These are phyloP conservation scores for Agapostemon virescens DNA, from an alignment of 2,888 invertebrate genomes.

Conservation along the genomic window DNA sequence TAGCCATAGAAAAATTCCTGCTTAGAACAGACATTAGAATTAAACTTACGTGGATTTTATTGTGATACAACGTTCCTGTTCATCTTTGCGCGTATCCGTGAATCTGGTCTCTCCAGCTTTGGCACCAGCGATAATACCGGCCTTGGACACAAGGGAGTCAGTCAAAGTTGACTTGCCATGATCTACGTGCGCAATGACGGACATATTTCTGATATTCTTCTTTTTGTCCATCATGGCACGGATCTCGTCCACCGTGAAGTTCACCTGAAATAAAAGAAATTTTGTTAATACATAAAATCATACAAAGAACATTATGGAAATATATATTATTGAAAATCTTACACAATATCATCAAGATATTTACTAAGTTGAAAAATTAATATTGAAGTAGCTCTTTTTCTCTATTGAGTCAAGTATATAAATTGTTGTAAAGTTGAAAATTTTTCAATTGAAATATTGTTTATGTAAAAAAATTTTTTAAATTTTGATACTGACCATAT, in stretches of 20 bases:
- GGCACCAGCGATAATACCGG: conserved; percentile 99
- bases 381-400: no score
- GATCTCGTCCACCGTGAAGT: conserved; percentile 99
- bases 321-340: not conserved
- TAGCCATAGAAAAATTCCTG: not conserved
- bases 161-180: conserved; percentile 99
- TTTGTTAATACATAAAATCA: not conserved
- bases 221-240: conserved; percentile 99
- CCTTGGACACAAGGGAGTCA: conserved; percentile 99
- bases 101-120: conserved; percentile 99
- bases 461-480: conserved; percentile 18
- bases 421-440: not conserved
- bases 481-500: conserved; percentile 58
- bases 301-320: not conserved
- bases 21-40: not conserved
- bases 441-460: not conserved
- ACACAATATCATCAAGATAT: conserved; percentile 8
- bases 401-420: not conserved
- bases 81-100: conserved; percentile 99
- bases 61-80: conserved; percentile 99
- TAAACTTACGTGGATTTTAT: conserved; percentile 98
- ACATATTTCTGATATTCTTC: conserved; percentile 99
- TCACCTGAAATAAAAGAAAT: conserved; percentile 88
- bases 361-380: not conserved
- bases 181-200: conserved; percentile 99